phyloP scores from a whole-genome alignment of 2,113 vertebrate species.

The Dendrocopos noguchii region DNA sequence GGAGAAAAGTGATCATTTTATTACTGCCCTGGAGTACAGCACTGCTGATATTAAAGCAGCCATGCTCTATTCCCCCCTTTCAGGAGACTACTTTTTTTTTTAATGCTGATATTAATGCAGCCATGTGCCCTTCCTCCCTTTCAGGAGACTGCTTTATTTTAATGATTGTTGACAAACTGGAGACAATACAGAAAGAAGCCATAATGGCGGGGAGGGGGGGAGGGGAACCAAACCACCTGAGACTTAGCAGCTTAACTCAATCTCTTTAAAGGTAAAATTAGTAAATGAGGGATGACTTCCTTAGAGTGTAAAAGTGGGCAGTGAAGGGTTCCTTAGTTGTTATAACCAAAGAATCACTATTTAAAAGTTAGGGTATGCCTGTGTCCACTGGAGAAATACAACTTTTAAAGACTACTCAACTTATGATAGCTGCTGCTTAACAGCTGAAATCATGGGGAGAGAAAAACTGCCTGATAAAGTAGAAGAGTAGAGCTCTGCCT shows the following conservation, averaged over 20 bases:
- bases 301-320: neutral
- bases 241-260: neutral
- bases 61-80: neutral
- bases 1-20: neutral
- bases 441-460: neutral
- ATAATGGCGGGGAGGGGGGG: too few species aligned
- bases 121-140: neutral
- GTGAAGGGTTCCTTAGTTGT: neutral
- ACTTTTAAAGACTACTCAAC: neutral
- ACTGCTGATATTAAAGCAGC: neutral
- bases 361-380: neutral
- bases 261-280: neutral
- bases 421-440: neutral
- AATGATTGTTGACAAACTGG: fast-evolving
- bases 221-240: neutral
- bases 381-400: neutral
- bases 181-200: neutral
- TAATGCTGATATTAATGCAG: neutral
- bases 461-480: neutral
- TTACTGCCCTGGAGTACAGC: neutral
- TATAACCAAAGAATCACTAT: neutral
- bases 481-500: neutral
- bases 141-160: fast-evolving
- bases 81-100: too few species aligned
- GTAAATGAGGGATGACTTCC: neutral